phyloP scores from a whole-genome alignment of 92 coral and sea anemone species.

The Parazoanthus swiftii region DNA sequence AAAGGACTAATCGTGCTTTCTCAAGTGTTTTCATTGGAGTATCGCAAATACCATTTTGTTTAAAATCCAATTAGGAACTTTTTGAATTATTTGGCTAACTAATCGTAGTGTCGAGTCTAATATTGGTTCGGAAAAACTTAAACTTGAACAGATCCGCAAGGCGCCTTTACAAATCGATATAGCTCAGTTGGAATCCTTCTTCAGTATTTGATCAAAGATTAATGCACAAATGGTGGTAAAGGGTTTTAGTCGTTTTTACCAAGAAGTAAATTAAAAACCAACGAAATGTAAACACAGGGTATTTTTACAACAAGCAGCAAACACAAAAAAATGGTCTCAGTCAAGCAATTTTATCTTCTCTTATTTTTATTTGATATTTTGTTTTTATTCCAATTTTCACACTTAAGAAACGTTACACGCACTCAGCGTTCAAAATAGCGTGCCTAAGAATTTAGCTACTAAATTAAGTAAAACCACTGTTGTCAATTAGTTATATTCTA shows the following conservation, averaged over 20 bases:
- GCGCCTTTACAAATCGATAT: neutral
- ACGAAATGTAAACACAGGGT: too few relatives aligned
- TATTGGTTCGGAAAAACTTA: neutral
- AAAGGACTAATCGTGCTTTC: neutral
- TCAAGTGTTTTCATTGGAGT: conserved; percentile 3
- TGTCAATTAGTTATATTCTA: neutral
- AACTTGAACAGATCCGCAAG: neutral
- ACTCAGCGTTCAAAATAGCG: neutral
- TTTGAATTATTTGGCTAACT: neutral
- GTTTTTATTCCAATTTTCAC: too few relatives aligned
- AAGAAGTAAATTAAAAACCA: too few relatives aligned
- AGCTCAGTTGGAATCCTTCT: neutral
- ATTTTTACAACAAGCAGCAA: too few relatives aligned
- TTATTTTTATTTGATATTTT: too few relatives aligned
- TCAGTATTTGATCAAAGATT: neutral
- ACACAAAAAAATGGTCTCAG: neutral
- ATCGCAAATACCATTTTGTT: neutral
- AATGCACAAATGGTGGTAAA: neutral
- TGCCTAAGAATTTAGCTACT: neutral
- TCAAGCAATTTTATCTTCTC: too few relatives aligned
- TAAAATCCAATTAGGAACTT: conserved; percentile 6
- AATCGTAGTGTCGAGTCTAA: neutral
- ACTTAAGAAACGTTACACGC: neutral
- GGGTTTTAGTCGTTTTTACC: too few relatives aligned
- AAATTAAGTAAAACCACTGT: neutral